Conservation (phyloP, 2,797 vertebrate genomes). For the Lates japonicus region DNA sequence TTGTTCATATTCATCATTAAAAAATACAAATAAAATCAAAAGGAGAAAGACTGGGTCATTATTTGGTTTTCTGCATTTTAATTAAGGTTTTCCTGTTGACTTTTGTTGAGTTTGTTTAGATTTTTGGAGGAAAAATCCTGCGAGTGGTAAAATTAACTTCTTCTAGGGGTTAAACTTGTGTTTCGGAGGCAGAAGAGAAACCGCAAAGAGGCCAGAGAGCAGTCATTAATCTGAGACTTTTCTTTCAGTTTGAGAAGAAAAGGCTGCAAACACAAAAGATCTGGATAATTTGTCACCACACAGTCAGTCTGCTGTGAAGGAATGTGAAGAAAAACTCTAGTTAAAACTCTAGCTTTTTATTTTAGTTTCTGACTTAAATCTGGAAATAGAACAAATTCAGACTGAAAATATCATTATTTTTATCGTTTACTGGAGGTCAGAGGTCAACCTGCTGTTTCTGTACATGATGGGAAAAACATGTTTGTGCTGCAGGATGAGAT, state of each 20-base stretch:
- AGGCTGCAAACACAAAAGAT: constrained; percentile 50
- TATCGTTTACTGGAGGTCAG: constrained; percentile 28
- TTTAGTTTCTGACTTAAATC: not conserved
- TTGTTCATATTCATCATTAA: constrained; percentile 55
- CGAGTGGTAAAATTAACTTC: constrained; percentile 13
- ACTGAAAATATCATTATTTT: not conserved
- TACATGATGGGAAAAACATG: not conserved
- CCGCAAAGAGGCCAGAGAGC: constrained; percentile 13
- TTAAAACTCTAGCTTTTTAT: too few species aligned
- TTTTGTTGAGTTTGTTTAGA: not conserved
- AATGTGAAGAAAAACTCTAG: not conserved
- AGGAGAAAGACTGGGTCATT: not conserved
- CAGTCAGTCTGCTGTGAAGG: not conserved
- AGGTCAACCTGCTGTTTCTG: constrained; percentile 46
- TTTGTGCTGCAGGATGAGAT: not conserved
- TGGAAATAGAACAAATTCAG: not conserved
- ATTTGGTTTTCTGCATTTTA: constrained; percentile 58
- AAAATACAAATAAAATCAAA: constrained; percentile 41
- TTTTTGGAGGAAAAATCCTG: constrained; percentile 9
- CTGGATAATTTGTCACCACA: constrained; percentile 27
- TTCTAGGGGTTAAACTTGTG: constrained; percentile 5
- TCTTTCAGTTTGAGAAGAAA: constrained; percentile 55
- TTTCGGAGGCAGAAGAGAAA: constrained; percentile 12
- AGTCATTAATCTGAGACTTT: constrained; percentile 61
- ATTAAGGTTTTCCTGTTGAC: not conserved